Evolutionary conservation across 1,140 invertebrate genomes (phyloP), one percentile per base, ranked within the genome.

Genomic region (Dryas iulia): DNA sequence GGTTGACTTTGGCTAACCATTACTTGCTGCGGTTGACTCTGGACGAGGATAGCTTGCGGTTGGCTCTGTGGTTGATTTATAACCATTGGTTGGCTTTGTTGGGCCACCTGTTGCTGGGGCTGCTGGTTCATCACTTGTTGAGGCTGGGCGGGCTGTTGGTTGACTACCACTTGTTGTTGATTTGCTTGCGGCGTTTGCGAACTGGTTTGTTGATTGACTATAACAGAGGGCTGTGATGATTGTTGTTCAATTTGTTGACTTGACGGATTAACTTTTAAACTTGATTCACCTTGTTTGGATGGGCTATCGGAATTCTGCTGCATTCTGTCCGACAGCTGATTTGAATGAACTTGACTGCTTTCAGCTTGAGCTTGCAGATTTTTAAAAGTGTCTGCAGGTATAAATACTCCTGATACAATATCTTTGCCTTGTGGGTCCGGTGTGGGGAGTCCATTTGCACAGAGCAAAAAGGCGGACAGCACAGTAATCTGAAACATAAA

Each of bases 361-460:
- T 61, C 52, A 18, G 30, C 25, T 14, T 63, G 8, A 28, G 58
- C 54, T 59, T 77, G 73, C 18, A 77, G 63, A 31, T 64, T 69
- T 14, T 75, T 71, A n/a, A 81, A 70, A 8, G 79, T 71, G 14
- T 78, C 76, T 7, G 74, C 63, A 12, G 79, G 72, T 5, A 81
- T 71, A 31, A 81, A 81, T 3, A 78, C 74, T 23, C 77, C 77
- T 0, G 76, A 68, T n/a, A 81, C 62, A 14, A 73, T 54, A 23
- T 70, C 68, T 71, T 75, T 75, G 23, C 63, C 33, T 30, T 72
- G 62, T 0, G 6, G 8, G n/a, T 58, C 57, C 21, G 30, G 30
- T 10, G 59, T 39, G 12, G 74, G 74, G 3, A 30, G 3, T 24
- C 58, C 60, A 59, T 63, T 53, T 58, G 65, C 53, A 3, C 26